A percentile compares a stretch with the other conserved stretches of the same genome.
Conservation (phyloP, 2,113 vertebrate genomes). For the Pleuronectes platessa region DNA sequence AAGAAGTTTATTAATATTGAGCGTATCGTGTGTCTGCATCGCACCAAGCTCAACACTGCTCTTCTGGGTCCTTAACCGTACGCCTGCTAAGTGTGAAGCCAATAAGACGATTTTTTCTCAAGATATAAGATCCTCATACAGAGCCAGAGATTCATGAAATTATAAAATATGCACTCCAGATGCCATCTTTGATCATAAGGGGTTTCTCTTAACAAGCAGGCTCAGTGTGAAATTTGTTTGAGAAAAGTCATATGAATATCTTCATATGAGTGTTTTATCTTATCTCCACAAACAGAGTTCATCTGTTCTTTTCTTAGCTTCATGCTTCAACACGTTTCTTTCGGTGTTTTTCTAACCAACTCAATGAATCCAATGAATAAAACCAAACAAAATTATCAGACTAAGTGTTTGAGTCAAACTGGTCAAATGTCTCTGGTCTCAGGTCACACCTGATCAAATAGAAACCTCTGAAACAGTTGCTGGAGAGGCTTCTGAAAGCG, state of each 20-base stretch:
- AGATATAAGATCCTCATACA: too few relatives aligned
- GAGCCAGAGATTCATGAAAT: neutral
- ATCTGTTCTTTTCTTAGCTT: slow-evolving; percentile 1
- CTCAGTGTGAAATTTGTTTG: slow-evolving; percentile 51
- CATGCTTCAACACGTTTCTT: neutral
- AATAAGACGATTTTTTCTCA: too few relatives aligned
- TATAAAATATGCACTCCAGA: slow-evolving; percentile 11
- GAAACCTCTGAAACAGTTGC: slow-evolving; percentile 4
- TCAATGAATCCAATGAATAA: neutral
- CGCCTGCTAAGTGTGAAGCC: too few relatives aligned
- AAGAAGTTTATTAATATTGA: too few relatives aligned
- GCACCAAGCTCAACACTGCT: too few relatives aligned
- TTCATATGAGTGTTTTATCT: slow-evolving; percentile 11
- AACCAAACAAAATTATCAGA: slow-evolving; percentile 20
- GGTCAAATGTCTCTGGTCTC: neutral
- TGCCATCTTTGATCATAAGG: slow-evolving; percentile 17
- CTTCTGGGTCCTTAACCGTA: too few relatives aligned
- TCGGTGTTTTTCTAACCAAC: slow-evolving; percentile 1
- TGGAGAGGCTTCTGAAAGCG: slow-evolving; percentile 33
- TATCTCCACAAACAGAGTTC: slow-evolving; percentile 2
- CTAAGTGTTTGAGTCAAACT: neutral
- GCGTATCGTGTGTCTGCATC: too few relatives aligned
- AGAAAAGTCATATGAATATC: slow-evolving; percentile 16
- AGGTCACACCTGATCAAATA: slow-evolving; percentile 14
- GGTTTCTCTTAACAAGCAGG: neutral